Evolutionary conservation across 2,113 vertebrate species (phyloP), one percentile per base, ranked within the genome.

Genomic region (Litocranius walleri): DNA sequence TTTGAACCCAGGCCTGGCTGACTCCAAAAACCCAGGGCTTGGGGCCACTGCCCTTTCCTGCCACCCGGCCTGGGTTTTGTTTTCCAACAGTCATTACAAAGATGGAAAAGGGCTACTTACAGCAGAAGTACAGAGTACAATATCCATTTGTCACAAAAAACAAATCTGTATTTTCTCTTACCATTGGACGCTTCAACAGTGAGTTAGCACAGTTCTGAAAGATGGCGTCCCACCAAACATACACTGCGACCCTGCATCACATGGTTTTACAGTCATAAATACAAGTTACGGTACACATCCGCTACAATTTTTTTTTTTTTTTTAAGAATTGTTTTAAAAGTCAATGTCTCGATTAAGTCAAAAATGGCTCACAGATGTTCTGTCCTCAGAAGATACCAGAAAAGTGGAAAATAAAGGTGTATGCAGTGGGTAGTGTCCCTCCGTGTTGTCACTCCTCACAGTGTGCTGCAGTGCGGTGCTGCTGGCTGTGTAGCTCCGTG

Each of bases 231-330:
- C 99, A 99, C 99, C 99, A 99, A 99, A 99, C 99, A 99, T 99
- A 99, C 99, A 99, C 99, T 99, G 99, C 99, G 99, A 99, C 99
- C 99, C 99, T 99, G 99, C 99, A 99, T 99, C 99, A 99, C 99
- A 99, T 98, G 99, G 99, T 99, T 99, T 99, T 99, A 99, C 98
- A 99, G 99, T 99, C 99, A 98, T 98, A 99, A 99, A 99, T 99
- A 99, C 98, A 99, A 99, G 97, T 98, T 97, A 98, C 98, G 61
- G 98, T 54, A 99, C 92, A 96, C 92, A 98, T 98, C 98, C 93
- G 98, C 97, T 98, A 99, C 98, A 98, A 97, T n/a, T 83, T 83
- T 96, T 96, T 71, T 96, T 96, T 71, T 64, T 97, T 96, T 96
- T 97, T 96, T 92, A 67, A 98, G 95, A 98, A 97, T 97, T 54